Conservation (phyloP, 1,140 invertebrate genomes). For the Danaus melanippus region DNA sequence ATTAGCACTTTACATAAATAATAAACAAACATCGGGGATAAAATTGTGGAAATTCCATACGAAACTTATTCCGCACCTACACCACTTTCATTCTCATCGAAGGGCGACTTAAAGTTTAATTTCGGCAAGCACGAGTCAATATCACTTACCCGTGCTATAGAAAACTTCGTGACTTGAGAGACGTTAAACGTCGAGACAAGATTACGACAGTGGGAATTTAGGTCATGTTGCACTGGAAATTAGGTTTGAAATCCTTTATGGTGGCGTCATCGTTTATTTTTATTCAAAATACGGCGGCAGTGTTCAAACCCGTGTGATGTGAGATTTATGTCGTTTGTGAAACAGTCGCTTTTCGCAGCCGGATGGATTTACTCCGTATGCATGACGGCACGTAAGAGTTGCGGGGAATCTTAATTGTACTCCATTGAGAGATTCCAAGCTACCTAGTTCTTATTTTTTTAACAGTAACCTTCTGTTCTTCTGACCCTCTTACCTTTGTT, state of each 20-base stretch:
- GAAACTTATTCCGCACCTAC: conserved; percentile 12
- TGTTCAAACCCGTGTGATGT: conserved; percentile 44
- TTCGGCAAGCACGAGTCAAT: conserved; percentile 28
- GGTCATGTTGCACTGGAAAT: conserved; percentile 28
- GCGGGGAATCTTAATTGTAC: conserved; percentile 62
- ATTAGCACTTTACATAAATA: conserved; percentile 34
- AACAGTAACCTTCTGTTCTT: too few relatives aligned
- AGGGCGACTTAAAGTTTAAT: conserved; percentile 31
- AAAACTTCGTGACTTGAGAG: conserved; percentile 49
- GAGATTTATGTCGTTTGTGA: conserved; percentile 48
- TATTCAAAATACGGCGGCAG: conserved; percentile 40
- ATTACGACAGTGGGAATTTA: conserved; percentile 30
- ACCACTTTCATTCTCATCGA: conserved; percentile 24
- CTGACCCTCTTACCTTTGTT: too few relatives aligned
- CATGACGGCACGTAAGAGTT: conserved; percentile 38
- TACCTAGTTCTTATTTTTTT: conserved; percentile 51
- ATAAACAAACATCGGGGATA: conserved; percentile 37
- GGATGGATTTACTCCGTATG: conserved; percentile 33
- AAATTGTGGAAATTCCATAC: conserved; percentile 41
- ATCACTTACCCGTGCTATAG: conserved; percentile 38
- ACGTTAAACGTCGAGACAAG: conserved; percentile 36
- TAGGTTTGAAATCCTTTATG: conserved; percentile 37
- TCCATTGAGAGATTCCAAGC: conserved; percentile 53
- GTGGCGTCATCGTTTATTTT: conserved; percentile 34
- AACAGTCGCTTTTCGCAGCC: conserved; percentile 45